Base-by-base conservation (phyloP, 2,113 vertebrate species). In the Numenius arquata region DNA sequence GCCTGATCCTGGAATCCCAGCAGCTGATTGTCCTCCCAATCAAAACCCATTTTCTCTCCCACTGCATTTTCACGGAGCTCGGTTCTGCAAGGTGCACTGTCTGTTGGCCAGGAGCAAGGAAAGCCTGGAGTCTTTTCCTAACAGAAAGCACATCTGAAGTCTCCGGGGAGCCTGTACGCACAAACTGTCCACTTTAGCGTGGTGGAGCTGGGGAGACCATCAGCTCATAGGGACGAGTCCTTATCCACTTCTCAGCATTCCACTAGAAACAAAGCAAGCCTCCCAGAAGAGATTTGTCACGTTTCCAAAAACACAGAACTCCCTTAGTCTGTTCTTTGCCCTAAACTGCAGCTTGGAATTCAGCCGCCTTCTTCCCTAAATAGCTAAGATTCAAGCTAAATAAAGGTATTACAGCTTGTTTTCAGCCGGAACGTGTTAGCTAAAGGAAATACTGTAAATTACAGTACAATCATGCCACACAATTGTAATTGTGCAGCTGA, bases 401-500 rank as follows among this genome's bases (percentile, higher is more conserved):
- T 30, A 65, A 80, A 90, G 7, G 30, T 17, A 62, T 4, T 45
- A 16, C n/a, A 45, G 34, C 55, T 78, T 61, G 36, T 27, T 93
- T 94, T 85, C 68, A 85, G 85, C 20, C 80, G 41, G 59, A 90
- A 67, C 23, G 22, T 8, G 66, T 66, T 76, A 89, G 77, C 65
- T 62, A 43, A 90, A 89, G 83, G 77, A 78, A 93, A 90, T 32
- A 52, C 48, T 85, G 80, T 66, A 83, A 78, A 56, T 78, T 80
- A 43, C n/a, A 52, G 52, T 48, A 84, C 21, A 53, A 11, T 50
- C 55, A 30, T 32, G 58, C n/a, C 43, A 65, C 70, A 87, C 27
- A 32, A 56, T 20, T 61, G 59, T 34, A 56, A 96, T 14, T 41
- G 27, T 89, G 53, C 48, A 59, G 86, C 87, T 79, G 61, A 70